Conservation (phyloP, 2,888 invertebrate genomes). For the Boloria selene region DNA sequence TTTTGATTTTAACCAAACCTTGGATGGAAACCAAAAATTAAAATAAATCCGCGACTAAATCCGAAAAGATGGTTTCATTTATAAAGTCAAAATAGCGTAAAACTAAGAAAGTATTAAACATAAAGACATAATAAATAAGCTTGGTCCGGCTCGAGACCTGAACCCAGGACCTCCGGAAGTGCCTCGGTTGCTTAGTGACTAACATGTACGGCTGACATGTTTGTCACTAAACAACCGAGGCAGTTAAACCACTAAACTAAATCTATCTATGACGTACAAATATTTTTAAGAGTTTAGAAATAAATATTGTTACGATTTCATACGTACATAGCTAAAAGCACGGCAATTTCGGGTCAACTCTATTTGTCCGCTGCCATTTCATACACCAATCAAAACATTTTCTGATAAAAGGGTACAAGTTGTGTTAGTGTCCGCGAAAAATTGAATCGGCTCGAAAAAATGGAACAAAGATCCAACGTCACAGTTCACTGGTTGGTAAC, state of each 20-base stretch:
- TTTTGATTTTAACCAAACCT: too few relatives aligned
- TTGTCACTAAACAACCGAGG: too few relatives aligned
- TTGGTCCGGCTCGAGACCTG: too few relatives aligned
- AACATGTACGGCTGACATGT: too few relatives aligned
- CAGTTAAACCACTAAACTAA: background rate
- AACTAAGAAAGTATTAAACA: too few relatives aligned
- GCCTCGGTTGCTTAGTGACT: too few relatives aligned
- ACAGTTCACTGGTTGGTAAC: constrained; percentile 58
- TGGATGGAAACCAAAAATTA: too few relatives aligned
- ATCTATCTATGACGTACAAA: constrained; percentile 7
- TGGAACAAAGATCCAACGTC: constrained; percentile 41
- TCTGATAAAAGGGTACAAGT: constrained; percentile 25
- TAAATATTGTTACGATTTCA: constrained; percentile 6
- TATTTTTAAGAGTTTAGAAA: constrained; percentile 11
- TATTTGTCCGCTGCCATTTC: constrained; percentile 31
- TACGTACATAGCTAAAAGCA: constrained; percentile 14
- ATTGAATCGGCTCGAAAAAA: constrained; percentile 45
- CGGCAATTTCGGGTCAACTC: constrained; percentile 14
- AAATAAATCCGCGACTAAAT: too few relatives aligned
- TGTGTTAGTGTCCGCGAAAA: constrained; percentile 37
- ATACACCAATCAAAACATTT: constrained; percentile 37
- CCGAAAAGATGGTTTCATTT: too few relatives aligned
- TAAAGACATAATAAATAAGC: too few relatives aligned
- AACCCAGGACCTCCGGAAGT: too few relatives aligned
- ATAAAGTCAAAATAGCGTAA: too few relatives aligned